phyloP scores from a whole-genome alignment of 2,113 vertebrate species.

The Lophura nycthemera region DNA sequence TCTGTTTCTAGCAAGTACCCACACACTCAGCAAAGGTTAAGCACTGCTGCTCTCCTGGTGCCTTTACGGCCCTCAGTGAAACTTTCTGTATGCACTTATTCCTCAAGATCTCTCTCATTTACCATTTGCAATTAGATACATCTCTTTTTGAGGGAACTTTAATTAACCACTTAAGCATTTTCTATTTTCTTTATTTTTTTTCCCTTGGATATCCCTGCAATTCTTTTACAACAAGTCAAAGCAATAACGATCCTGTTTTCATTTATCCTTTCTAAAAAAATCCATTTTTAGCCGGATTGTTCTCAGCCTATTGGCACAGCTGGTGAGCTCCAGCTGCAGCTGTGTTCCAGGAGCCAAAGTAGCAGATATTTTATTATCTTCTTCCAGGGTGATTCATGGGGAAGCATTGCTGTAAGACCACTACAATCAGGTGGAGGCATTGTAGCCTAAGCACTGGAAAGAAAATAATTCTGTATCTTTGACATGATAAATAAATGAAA shows the following conservation, averaged over 20 bases:
- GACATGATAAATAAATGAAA: background rate
- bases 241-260: background rate
- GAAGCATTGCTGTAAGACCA: background rate
- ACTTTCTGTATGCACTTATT: background rate
- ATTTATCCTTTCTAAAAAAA: background rate
- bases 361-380: background rate
- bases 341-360: background rate
- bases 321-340: background rate
- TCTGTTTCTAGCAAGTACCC: background rate
- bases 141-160: background rate
- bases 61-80: background rate
- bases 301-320: background rate
- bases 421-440: background rate
- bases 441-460: background rate
- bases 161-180: conserved; percentile 44
- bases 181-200: background rate
- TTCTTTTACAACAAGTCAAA: conserved; percentile 46
- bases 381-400: background rate
- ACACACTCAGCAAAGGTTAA: background rate
- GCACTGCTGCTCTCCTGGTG: background rate
- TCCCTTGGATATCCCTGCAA: conserved; percentile 22
- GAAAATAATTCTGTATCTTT: background rate
- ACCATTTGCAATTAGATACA: background rate
- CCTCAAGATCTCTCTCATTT: background rate
- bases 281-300: conserved; percentile 18